Evolutionary conservation across 2,888 invertebrate genomes (phyloP).

Genomic region (Thelaira solivaga): DNA sequence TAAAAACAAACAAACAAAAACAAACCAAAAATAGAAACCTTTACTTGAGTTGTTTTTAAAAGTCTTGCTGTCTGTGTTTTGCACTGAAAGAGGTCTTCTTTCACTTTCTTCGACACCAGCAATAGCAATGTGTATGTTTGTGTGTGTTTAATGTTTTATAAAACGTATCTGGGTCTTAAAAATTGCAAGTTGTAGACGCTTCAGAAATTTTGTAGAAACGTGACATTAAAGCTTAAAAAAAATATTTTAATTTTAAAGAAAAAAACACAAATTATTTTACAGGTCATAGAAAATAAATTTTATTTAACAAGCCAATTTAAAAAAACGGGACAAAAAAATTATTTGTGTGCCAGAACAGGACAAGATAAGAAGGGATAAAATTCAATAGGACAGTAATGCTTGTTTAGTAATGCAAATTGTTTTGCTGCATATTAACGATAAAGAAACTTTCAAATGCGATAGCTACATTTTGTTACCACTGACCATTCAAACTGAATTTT

Average conservation of each 20-base stretch:
- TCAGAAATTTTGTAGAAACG: neutral
- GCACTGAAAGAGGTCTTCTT: constrained; percentile 7
- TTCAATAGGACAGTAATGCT: no score
- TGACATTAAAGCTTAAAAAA: constrained; percentile 3
- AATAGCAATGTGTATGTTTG: neutral
- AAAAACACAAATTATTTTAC: neutral
- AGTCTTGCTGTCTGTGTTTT: constrained; percentile 25
- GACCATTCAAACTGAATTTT: no score
- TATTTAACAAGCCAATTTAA: neutral
- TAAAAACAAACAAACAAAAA: constrained; percentile 1
- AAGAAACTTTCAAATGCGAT: no score
- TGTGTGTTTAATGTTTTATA: neutral
- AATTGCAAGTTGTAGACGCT: constrained; percentile 42
- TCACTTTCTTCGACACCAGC: constrained; percentile 18
- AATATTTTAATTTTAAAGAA: neutral
- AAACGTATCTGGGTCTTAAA: constrained; percentile 35
- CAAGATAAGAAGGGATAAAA: no score
- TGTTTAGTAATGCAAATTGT: no score
- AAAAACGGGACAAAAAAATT: neutral
- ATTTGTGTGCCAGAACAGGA: no score
- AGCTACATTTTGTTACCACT: no score
- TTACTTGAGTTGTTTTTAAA: neutral
- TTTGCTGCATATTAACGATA: no score
- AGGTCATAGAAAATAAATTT: neutral
- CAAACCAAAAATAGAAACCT: neutral